These are phyloP conservation scores for Polydrusus cervinus DNA, from an alignment of 2,888 invertebrate species.

Conservation along the genomic window DNA sequence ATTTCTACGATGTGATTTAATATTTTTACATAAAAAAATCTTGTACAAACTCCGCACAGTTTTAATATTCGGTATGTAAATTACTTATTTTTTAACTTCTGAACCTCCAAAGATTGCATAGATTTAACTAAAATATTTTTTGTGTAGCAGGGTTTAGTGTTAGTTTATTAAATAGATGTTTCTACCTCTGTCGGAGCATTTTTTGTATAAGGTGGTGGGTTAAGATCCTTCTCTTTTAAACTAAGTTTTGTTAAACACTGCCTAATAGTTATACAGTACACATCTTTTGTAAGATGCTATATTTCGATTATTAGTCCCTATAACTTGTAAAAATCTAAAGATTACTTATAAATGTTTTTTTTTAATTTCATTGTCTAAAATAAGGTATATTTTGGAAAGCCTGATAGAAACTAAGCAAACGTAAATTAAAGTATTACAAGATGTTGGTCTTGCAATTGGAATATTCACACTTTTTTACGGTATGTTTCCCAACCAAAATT, in stretches of 20 bases:
- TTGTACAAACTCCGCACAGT: neutral
- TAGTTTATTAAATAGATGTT: neutral
- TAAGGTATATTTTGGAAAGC: neutral
- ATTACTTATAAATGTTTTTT: too few species aligned
- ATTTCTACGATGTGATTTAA: conserved; percentile 26
- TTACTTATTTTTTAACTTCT: neutral
- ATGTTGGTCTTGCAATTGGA: too few species aligned
- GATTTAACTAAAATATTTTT: neutral
- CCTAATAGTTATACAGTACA: neutral
- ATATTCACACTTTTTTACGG: too few species aligned
- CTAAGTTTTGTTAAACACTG: neutral
- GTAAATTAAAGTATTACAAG: too few species aligned
- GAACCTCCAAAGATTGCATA: conserved; percentile 10
- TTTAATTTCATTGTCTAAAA: neutral
- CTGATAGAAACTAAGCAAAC: neutral
- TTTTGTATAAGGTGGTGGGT: conserved; percentile 4
- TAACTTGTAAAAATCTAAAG: conserved; percentile 11
- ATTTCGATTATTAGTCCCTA: neutral
- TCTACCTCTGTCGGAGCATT: neutral
- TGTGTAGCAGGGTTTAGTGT: conserved; percentile 10
- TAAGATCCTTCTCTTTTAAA: neutral
- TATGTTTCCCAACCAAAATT: too few species aligned
- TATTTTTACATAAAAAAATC: conserved; percentile 20
- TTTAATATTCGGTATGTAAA: neutral
- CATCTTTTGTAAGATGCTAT: neutral